phyloP scores from a whole-genome alignment of 2,797 vertebrate species.

The Gadopsis marmoratus region DNA sequence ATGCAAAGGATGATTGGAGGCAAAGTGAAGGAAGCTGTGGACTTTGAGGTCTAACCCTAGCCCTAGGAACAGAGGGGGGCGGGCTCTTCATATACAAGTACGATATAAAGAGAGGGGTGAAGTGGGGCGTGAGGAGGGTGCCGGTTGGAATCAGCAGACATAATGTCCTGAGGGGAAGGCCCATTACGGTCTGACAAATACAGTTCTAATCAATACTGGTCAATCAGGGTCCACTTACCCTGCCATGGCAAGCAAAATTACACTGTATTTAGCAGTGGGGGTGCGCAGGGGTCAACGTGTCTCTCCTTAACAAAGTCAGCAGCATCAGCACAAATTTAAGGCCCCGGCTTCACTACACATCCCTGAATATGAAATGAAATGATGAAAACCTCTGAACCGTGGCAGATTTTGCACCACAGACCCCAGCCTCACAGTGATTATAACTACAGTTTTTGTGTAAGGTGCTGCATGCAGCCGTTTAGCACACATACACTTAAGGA shows the following conservation, averaged over 20 bases:
- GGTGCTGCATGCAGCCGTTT: neutral
- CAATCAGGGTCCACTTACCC: slow-evolving; percentile 80
- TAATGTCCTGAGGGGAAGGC: slow-evolving; percentile 69
- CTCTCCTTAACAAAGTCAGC: slow-evolving; percentile 37
- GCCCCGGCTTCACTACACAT: slow-evolving; percentile 38
- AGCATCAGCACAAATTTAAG: slow-evolving; percentile 59
- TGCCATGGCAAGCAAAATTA: slow-evolving; percentile 55
- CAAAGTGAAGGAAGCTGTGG: slow-evolving; percentile 25
- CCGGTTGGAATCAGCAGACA: slow-evolving; percentile 52
- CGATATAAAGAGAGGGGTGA: slow-evolving; percentile 47
- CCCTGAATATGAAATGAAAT: slow-evolving; percentile 63
- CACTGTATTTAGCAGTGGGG: slow-evolving; percentile 41
- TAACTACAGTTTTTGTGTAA: neutral
- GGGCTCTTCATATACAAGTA: slow-evolving; percentile 42
- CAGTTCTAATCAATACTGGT: slow-evolving; percentile 79
- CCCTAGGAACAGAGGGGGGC: slow-evolving; percentile 14
- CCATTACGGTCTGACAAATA: slow-evolving; percentile 77
- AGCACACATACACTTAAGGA: neutral
- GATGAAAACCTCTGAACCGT: slow-evolving; percentile 59
- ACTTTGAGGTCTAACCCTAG: slow-evolving; percentile 34
- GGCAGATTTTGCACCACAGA: slow-evolving; percentile 16
- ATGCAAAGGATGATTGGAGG: slow-evolving; percentile 11
- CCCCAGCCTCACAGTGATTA: slow-evolving; percentile 23
- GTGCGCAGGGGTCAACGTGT: slow-evolving; percentile 45
- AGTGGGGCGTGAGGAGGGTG: slow-evolving; percentile 36